phyloP scores from a whole-genome alignment of 2,888 invertebrate genomes.

The Anthrax anthrax region DNA sequence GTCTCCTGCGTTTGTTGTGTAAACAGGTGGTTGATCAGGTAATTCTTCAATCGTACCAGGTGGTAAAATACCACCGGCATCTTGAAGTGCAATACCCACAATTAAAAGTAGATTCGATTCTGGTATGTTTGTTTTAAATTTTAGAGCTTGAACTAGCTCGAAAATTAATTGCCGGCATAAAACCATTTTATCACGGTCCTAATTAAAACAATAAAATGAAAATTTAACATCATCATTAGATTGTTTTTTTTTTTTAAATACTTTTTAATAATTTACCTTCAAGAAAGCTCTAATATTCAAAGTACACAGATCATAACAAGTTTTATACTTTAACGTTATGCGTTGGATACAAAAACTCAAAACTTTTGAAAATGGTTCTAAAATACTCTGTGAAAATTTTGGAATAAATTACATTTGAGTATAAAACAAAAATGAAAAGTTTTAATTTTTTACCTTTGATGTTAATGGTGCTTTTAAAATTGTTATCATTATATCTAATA shows the following conservation, averaged over 20 bases:
- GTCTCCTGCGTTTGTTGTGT: constrained; percentile 80
- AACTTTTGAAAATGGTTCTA: constrained; percentile 93
- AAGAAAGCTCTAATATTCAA: constrained; percentile 79
- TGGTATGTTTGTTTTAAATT: constrained; percentile 88
- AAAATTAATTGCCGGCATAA: constrained; percentile 83
- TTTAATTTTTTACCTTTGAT: constrained; percentile 18
- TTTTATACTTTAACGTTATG: constrained; percentile 61
- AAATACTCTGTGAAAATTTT: constrained; percentile 45
- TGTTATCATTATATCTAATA: constrained; percentile 61
- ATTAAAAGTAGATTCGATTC: constrained; percentile 88
- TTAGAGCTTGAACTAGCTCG: constrained; percentile 88
- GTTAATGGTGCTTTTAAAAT: constrained; percentile 71
- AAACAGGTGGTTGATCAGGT: constrained; percentile 29
- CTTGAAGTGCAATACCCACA: constrained; percentile 77
- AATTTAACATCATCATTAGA: too few relatives aligned
- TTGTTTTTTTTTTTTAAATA: neutral
- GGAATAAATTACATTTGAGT: neutral
- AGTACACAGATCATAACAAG: constrained; percentile 75
- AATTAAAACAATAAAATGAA: too few relatives aligned
- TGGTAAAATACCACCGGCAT: constrained; percentile 77
- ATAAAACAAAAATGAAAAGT: constrained; percentile 56
- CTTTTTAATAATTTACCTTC: constrained; percentile 45
- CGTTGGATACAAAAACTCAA: constrained; percentile 86
- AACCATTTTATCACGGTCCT: constrained; percentile 84
- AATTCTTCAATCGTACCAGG: constrained; percentile 54